Base-by-base conservation (phyloP, 2,888 invertebrate species). In the Macroteleia sp. region DNA sequence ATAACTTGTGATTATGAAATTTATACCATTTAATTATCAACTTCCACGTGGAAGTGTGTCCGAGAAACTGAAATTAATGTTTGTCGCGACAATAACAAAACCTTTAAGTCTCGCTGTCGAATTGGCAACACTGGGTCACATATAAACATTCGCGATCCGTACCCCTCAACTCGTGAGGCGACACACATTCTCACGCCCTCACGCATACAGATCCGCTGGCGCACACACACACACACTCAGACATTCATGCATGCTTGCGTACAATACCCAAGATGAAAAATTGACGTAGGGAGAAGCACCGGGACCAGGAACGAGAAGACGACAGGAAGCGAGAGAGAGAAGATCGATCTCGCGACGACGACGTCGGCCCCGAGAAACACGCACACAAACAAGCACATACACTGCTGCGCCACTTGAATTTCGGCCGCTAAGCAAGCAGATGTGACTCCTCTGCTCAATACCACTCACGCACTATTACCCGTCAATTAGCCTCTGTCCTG, bases 401-500 rank as follows among this genome's bases (percentile, higher is more conserved):
- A 59, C 52, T 66, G 52, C 71, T 77, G 66, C 71, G 70, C 71
- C 77, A 67, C 77, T 73, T 59, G 28, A 61, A 61, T 61, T 67
- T 64, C 10, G 41, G 61, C 67, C 71, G 77, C 71, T 32, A 52
- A 28, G 19, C 56, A 52, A 25, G 41, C 57, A 16, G 10, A 12
- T 28, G 16, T 44, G 25, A 20, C n/a, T 8, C 46, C 41, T 6
- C 20, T 44, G 41, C 42, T 56, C 36, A 36, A 14, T 36, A n/a
- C 28, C 19, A 41, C 12, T 28, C 44, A 25, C 50, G 19, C 16
- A 3, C 12, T 25, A 66, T 71, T 77, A 71, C 77, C 70, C 71
- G 77, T 67, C 69, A 61, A 50, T 71, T 71, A 52, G 71, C 54
- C 71, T 71, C 66, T 44, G 61, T 56, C 54, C 48, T 71, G 66